Evolutionary conservation across 2,888 invertebrate genomes (phyloP), one percentile per base, ranked within the genome.

Genomic region (Fragum whitleyi): DNA sequence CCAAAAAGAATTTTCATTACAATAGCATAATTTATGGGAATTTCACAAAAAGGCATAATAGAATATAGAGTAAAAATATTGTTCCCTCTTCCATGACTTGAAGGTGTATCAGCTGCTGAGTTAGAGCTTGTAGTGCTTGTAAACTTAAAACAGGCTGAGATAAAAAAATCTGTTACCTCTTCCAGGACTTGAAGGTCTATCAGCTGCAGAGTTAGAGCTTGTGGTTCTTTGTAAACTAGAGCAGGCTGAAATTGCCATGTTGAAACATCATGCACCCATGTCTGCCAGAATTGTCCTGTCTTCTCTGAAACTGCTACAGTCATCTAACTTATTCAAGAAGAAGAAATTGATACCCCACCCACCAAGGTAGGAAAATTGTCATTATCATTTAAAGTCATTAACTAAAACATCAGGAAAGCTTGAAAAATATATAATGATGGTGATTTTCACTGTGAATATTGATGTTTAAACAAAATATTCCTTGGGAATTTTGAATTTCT

Each of bases 241-340:
- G 83, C 91, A 92, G 80, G 89, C 93, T 0, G 81, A 79, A 68
- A 89, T 93, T 28, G 92, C 93, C 14, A 77, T 85, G 32, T 92
- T 93, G 88, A 92, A 92, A 72, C 93, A 94, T 69, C 93, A 93
- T 74, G 91, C 92, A 23, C 89, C 92, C 14, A 88, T 93, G 89
- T 93, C 93, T 9, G 92, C 93, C n/a, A 88, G 92, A 11, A 89
- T 88, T 69, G 88, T 90, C 26, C 85, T 93, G 76, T 86, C 89
- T 7, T 91, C 93, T 1, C 86, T 94, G 70, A 92, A 90, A 78
- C 74, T 93, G 70, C 86, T 94, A 21, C 92, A 92, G 81, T 82
- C 86, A 7, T 89, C 91, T 0, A 53, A 83, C 26, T 73, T 92
- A 32, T 91, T 91, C 72, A 88, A 87, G 77, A 87, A 83, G 28